These are phyloP conservation scores for Dinothrombium tinctorium DNA, from an alignment of 1,140 invertebrate species.

Conservation along the genomic window DNA sequence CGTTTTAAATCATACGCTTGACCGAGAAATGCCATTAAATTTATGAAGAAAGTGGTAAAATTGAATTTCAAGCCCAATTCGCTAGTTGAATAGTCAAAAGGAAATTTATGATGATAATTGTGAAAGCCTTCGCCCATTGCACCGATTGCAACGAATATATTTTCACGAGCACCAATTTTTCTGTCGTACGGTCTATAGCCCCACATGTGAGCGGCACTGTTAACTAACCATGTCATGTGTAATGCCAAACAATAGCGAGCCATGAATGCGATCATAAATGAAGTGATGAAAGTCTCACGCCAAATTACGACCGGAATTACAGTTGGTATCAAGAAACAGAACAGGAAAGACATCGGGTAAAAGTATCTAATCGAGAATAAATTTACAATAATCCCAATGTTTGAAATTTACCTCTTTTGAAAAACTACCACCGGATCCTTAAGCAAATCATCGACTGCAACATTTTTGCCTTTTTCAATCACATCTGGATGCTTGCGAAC, in stretches of 20 bases:
- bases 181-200: constrained; percentile 69
- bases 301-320: constrained; percentile 52
- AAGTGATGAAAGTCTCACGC: constrained; percentile 47
- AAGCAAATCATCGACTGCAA: constrained; percentile 66
- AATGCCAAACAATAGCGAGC: constrained; percentile 61
- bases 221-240: constrained; percentile 81
- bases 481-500: constrained; percentile 47
- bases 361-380: constrained; percentile 37
- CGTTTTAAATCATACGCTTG: constrained; percentile 29
- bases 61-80: constrained; percentile 44
- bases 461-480: constrained; percentile 50
- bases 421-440: constrained; percentile 57
- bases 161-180: constrained; percentile 28
- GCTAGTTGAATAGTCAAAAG: constrained; percentile 72
- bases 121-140: constrained; percentile 38
- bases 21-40: constrained; percentile 31
- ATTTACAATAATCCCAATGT: constrained; percentile 22
- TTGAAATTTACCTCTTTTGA: constrained; percentile 32
- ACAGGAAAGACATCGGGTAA: constrained; percentile 43
- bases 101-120: constrained; percentile 89
- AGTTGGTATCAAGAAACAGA: constrained; percentile 64
- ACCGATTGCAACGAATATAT: constrained; percentile 23
- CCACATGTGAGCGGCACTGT: constrained; percentile 78
- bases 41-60: constrained; percentile 32
- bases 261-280: constrained; percentile 52